Conservation (phyloP, 1,140 invertebrate genomes). For the Neodiprion lecontei region DNA sequence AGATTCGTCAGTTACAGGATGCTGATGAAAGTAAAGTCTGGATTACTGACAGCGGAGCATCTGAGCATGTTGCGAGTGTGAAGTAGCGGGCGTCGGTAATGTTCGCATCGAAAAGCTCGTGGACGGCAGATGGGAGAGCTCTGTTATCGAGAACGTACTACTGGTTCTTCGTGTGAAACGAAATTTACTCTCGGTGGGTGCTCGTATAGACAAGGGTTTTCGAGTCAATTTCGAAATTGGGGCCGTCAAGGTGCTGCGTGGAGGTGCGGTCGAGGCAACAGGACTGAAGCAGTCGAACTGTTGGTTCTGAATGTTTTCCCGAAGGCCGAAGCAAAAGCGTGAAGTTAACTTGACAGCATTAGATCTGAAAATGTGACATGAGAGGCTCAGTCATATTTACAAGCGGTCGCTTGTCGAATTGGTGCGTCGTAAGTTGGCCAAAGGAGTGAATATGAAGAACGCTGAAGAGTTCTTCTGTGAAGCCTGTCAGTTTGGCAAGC, state of each 20-base stretch:
- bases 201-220: background rate
- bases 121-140: constrained; percentile 11
- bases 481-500: constrained; percentile 18
- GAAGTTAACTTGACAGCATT: constrained; percentile 14
- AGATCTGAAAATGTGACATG: constrained; percentile 29
- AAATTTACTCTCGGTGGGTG: constrained; percentile 30
- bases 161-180: constrained; percentile 22
- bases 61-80: no score
- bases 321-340: constrained; percentile 1
- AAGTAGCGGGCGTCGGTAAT: no score
- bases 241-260: constrained; percentile 18
- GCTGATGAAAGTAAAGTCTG: no score
- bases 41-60: no score
- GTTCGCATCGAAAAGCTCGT: constrained; percentile 9
- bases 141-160: constrained; percentile 19
- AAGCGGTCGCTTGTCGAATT: constrained; percentile 20
- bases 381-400: constrained; percentile 28
- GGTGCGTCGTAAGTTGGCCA: constrained; percentile 21
- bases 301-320: constrained; percentile 21
- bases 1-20: no score
- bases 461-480: constrained; percentile 22
- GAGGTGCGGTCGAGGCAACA: constrained; percentile 27
- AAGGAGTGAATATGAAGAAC: constrained; percentile 14
- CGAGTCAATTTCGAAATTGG: constrained; percentile 25
- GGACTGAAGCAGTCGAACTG: constrained; percentile 19